These are phyloP conservation scores for Edolisoma coerulescens DNA, from an alignment of 2,113 vertebrate species.

Conservation along the genomic window DNA sequence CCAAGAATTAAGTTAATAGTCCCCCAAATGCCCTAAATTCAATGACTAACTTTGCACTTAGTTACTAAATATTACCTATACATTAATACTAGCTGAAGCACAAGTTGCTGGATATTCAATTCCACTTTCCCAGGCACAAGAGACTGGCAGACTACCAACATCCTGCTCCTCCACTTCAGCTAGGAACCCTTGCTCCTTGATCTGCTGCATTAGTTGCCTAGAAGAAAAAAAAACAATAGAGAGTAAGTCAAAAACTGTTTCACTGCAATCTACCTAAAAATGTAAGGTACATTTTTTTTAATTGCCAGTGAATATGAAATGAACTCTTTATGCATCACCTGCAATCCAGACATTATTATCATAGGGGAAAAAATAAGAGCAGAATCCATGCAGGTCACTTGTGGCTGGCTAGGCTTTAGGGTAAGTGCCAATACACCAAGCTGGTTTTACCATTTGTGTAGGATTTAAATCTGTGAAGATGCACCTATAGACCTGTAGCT, in stretches of 20 bases:
- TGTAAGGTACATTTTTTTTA: background rate
- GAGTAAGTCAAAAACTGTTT: background rate
- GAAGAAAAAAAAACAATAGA: background rate
- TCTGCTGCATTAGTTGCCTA: slow-evolving; percentile 90
- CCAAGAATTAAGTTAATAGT: slow-evolving; percentile 76
- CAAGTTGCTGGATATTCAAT: slow-evolving; percentile 81
- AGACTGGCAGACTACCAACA: slow-evolving; percentile 73
- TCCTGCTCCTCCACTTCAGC: slow-evolving; percentile 75
- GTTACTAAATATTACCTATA: slow-evolving; percentile 66
- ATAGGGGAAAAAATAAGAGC: background rate
- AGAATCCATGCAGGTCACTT: background rate
- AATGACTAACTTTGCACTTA: slow-evolving; percentile 52
- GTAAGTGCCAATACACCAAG: background rate
- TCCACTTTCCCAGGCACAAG: slow-evolving; percentile 86
- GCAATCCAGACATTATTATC: background rate
- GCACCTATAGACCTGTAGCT: background rate
- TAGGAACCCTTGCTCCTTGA: slow-evolving; percentile 74
- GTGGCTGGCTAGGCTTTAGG: background rate
- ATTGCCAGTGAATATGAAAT: background rate
- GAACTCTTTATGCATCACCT: background rate
- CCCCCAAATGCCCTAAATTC: slow-evolving; percentile 66
- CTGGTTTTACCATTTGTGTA: background rate
- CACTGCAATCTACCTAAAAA: background rate
- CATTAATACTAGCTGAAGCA: slow-evolving; percentile 80
- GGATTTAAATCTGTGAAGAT: background rate